These are phyloP conservation scores for Pygathrix nemaeus DNA, from an alignment of 2,113 vertebrate species.

Conservation along the genomic window DNA sequence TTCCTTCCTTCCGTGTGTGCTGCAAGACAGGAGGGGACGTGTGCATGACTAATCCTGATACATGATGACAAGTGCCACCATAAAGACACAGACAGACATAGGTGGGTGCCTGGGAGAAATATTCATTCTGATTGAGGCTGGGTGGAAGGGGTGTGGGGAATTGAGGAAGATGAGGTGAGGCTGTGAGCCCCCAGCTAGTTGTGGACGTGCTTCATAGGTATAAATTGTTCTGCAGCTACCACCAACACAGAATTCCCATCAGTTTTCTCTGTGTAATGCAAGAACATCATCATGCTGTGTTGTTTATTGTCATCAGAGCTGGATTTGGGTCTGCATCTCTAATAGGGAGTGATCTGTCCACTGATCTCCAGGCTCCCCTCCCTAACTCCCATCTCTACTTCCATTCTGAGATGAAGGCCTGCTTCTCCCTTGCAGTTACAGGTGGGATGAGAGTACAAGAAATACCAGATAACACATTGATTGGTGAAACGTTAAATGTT, in stretches of 20 bases:
- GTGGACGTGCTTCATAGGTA: neutral
- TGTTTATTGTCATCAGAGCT: neutral
- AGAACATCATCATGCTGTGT: neutral
- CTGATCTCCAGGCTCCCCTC: neutral
- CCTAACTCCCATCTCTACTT: neutral
- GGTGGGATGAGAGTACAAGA: neutral
- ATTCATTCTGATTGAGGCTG: neutral
- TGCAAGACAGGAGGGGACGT: neutral
- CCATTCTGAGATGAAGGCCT: neutral
- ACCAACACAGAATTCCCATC: neutral
- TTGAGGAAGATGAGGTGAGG: neutral
- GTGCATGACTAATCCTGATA: neutral
- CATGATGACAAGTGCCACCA: neutral
- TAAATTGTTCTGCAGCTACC: neutral
- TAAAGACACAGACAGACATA: no score
- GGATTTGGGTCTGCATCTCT: neutral
- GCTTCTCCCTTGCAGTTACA: neutral
- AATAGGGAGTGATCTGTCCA: neutral
- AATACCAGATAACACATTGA: neutral
- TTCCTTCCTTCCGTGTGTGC: neutral
- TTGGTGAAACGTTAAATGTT: neutral
- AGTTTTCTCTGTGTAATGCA: neutral
- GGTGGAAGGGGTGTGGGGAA: neutral
- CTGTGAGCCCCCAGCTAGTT: neutral
- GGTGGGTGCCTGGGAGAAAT: neutral